phyloP scores from a whole-genome alignment of 2,797 vertebrate species.

The Yasuhikotakia modesta region DNA sequence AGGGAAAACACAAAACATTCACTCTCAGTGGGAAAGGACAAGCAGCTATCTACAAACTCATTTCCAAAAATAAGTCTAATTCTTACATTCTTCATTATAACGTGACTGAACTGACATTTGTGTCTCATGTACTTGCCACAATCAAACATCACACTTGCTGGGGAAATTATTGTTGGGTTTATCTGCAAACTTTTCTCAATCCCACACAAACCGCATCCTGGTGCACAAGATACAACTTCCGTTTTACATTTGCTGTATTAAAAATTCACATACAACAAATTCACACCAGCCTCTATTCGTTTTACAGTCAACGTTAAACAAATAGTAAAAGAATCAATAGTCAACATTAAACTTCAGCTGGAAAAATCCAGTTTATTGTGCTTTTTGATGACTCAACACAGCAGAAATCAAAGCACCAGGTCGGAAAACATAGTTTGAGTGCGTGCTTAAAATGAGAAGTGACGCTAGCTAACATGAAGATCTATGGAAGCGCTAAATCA shows the following conservation, averaged over 20 bases:
- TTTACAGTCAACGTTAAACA: neutral
- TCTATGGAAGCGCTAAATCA: slow-evolving; percentile 57
- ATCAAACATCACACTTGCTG: neutral
- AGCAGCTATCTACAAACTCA: neutral
- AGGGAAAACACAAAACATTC: neutral
- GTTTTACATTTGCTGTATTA: neutral
- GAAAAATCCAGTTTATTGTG: neutral
- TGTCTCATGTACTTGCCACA: neutral
- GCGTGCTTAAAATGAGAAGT: neutral
- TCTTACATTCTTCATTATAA: neutral
- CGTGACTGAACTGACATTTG: neutral
- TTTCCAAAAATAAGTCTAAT: neutral
- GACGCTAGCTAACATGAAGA: slow-evolving; percentile 10
- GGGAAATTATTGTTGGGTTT: neutral
- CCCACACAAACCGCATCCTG: slow-evolving; percentile 29
- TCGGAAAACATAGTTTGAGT: neutral
- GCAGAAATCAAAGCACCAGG: neutral
- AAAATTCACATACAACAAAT: too few relatives aligned
- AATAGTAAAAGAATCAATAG: neutral
- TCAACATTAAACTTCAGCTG: neutral
- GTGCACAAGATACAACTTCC: neutral
- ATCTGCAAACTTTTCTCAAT: slow-evolving; percentile 4
- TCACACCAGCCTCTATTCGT: neutral
- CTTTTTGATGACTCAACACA: neutral
- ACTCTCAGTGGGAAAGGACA: neutral